Evolutionary conservation across 2,797 vertebrate genomes (phyloP).

Genomic region (Fundulus diaphanus): DNA sequence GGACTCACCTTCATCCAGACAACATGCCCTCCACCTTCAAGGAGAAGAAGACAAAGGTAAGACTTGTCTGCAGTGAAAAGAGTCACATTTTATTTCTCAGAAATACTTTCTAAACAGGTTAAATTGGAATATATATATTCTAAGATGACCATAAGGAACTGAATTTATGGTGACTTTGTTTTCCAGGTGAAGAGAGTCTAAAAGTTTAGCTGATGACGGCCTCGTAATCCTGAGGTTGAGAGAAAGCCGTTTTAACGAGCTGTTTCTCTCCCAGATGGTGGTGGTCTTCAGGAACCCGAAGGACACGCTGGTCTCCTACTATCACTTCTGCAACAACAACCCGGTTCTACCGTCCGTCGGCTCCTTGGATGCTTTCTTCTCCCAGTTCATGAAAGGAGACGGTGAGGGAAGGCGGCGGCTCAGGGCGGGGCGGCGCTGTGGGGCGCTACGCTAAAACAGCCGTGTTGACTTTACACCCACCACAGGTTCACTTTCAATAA

Average conservation of each 20-base stretch:
- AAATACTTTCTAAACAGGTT: no score
- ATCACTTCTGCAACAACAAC: conserved; percentile 84
- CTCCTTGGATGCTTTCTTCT: conserved; percentile 85
- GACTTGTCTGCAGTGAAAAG: background rate
- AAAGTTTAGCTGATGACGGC: background rate
- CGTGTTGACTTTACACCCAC: background rate
- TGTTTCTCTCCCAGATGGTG: conserved; percentile 69
- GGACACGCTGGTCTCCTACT: conserved; percentile 86
- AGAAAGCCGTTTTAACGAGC: background rate
- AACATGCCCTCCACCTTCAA: conserved; percentile 74
- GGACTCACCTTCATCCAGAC: conserved; percentile 75
- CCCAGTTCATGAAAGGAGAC: conserved; percentile 83
- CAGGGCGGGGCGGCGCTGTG: background rate
- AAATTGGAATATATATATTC: no score
- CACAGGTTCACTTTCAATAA: no score
- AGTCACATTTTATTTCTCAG: no score
- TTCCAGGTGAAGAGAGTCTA: no score
- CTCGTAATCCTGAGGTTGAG: background rate
- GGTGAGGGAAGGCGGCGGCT: conserved; percentile 61
- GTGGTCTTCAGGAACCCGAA: conserved; percentile 87
- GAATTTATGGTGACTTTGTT: no score
- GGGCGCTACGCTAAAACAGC: background rate
- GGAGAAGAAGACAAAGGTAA: conserved; percentile 74
- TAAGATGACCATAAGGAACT: no score
- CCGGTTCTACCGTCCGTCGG: conserved; percentile 72